Percentiles rank a stretch among this genome's conserved stretches.
Conservation (phyloP, 1,140 invertebrate genomes). For the Philopotamus ludificatus region DNA sequence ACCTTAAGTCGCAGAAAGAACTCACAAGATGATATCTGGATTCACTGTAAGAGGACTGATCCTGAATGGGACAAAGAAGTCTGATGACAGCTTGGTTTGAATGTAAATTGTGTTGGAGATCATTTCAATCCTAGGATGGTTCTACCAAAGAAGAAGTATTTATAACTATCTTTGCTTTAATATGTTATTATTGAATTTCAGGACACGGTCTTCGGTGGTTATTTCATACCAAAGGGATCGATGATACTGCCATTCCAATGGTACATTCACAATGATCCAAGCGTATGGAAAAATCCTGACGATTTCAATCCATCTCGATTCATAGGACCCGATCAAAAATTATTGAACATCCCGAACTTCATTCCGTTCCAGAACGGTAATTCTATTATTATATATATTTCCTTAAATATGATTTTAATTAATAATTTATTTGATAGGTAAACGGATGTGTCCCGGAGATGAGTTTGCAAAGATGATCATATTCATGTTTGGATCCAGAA, state of each 20-base stretch:
- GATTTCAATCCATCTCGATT: constrained; percentile 73
- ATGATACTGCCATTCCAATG: constrained; percentile 77
- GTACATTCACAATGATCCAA: constrained; percentile 77
- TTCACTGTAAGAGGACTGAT: no score
- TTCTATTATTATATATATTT: background rate
- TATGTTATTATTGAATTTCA: constrained; percentile 44
- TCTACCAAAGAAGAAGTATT: no score
- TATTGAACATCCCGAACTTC: constrained; percentile 68
- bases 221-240: constrained; percentile 58
- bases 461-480: constrained; percentile 77
- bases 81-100: no score
- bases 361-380: constrained; percentile 83
- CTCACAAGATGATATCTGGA: no score
- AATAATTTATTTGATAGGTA: constrained; percentile 62
- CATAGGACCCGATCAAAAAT: constrained; percentile 62
- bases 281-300: constrained; percentile 70
- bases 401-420: background rate
- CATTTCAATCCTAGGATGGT: no score
- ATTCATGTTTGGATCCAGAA: constrained; percentile 62
- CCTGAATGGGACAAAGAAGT: no score
- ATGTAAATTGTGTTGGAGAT: no score
- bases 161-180: no score
- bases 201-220: constrained; percentile 63
- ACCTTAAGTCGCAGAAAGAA: no score
- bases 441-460: constrained; percentile 83